Evolutionary conservation across 2,113 vertebrate species (phyloP).

Genomic region (Scytalopus superciliaris): DNA sequence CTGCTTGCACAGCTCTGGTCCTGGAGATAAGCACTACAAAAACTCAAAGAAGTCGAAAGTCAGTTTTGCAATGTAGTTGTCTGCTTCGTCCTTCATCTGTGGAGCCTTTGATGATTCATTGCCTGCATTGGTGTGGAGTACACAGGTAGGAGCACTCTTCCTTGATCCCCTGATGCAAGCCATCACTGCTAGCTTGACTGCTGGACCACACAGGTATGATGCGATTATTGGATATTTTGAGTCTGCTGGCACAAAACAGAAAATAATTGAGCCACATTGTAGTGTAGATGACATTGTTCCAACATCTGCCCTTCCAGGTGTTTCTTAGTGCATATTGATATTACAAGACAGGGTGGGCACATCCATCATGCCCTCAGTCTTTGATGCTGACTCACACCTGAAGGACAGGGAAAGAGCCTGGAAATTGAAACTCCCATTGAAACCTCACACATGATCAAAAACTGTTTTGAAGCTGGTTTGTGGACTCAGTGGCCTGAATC

Average conservation of each 20-base stretch:
- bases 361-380: neutral
- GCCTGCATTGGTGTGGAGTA: neutral
- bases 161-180: neutral
- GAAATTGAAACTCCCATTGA: neutral
- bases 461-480: neutral
- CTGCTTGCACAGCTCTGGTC: too few species aligned
- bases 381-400: neutral
- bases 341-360: neutral
- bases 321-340: neutral
- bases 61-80: fast-evolving
- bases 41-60: too few species aligned
- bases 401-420: neutral
- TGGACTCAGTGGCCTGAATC: neutral
- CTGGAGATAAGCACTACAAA: too few species aligned
- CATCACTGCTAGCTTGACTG: neutral
- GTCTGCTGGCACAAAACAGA: neutral
- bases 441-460: fast-evolving
- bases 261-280: neutral
- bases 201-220: neutral
- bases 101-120: neutral
- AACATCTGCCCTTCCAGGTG: neutral
- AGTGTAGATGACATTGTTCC: neutral
- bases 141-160: fast-evolving
- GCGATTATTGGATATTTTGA: neutral
- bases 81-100: neutral